Evolutionary conservation across 2,888 invertebrate genomes (phyloP).

Genomic region (Mesorhabditis spiculigera): DNA sequence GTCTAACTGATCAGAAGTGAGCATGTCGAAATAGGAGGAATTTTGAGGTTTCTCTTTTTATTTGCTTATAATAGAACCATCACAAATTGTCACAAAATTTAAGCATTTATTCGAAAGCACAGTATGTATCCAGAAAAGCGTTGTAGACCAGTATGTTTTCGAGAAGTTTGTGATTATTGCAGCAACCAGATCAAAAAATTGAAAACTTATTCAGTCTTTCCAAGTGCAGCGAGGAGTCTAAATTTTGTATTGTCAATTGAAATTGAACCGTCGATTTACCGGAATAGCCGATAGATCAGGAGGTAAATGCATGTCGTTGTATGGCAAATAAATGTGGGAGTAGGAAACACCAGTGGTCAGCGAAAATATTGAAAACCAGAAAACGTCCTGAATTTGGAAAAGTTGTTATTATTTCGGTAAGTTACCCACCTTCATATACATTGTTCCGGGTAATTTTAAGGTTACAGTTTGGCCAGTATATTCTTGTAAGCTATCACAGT

Average conservation of each 20-base stretch:
- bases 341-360: conserved; percentile 47
- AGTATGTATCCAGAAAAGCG: too few species aligned
- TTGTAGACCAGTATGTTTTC: too few species aligned
- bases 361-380: conserved; percentile 52
- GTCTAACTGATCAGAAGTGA: too few species aligned
- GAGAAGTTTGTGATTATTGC: too few species aligned
- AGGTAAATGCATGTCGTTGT: conserved; percentile 51
- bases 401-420: not conserved
- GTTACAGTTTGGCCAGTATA: conserved; percentile 50
- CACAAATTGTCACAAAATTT: too few species aligned
- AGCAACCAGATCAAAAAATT: too few species aligned
- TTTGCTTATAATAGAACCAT: too few species aligned
- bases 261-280: conserved; percentile 26
- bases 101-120: too few species aligned
- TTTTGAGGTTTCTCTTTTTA: too few species aligned
- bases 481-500: conserved; percentile 51
- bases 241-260: not conserved
- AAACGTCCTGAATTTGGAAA: conserved; percentile 22
- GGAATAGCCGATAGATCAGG: conserved; percentile 48
- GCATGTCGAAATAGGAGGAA: too few species aligned
- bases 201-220: not conserved
- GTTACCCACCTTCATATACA: conserved; percentile 35
- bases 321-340: conserved; percentile 54
- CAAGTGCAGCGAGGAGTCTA: not conserved
- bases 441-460: conserved; percentile 49